Conservation (phyloP, 1,140 invertebrate species). For the Neodiprion pinetum region DNA sequence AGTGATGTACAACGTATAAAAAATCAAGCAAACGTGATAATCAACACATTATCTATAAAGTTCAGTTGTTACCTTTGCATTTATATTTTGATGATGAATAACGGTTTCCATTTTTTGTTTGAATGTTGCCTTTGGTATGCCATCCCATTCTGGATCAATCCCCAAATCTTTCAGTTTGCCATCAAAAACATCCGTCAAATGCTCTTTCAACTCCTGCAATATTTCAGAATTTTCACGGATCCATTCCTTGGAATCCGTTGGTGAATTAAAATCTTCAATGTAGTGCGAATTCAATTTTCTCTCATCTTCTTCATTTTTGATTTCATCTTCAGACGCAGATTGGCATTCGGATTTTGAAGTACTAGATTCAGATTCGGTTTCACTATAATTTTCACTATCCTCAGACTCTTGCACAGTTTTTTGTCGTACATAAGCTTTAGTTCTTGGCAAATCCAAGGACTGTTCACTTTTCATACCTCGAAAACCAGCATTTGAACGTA, state of each 20-base stretch:
- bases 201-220: slow-evolving; percentile 35
- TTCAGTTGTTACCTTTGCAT: slow-evolving; percentile 56
- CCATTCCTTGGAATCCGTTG: neutral
- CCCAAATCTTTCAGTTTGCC: slow-evolving; percentile 61
- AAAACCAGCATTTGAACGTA: neutral
- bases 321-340: slow-evolving; percentile 19
- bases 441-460: too few relatives aligned
- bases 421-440: slow-evolving; percentile 1
- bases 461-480: too few relatives aligned
- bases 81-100: slow-evolving; percentile 61
- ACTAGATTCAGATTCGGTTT: slow-evolving; percentile 28
- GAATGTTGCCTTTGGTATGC: slow-evolving; percentile 60
- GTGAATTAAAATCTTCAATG: neutral
- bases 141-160: slow-evolving; percentile 64
- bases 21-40: slow-evolving; percentile 9
- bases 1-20: slow-evolving; percentile 18
- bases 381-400: slow-evolving; percentile 29
- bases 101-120: slow-evolving; percentile 61
- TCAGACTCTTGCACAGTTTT: slow-evolving; percentile 28
- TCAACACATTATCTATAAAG: slow-evolving; percentile 10
- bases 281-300: neutral
- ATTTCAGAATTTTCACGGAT: neutral
- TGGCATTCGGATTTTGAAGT: slow-evolving; percentile 26
- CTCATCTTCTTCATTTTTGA: slow-evolving; percentile 4
- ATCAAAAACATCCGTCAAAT: slow-evolving; percentile 43